Evolutionary conservation across 2,797 vertebrate species (phyloP), one percentile per base, ranked within the genome.

Genomic region (Lithobates pipiens): DNA sequence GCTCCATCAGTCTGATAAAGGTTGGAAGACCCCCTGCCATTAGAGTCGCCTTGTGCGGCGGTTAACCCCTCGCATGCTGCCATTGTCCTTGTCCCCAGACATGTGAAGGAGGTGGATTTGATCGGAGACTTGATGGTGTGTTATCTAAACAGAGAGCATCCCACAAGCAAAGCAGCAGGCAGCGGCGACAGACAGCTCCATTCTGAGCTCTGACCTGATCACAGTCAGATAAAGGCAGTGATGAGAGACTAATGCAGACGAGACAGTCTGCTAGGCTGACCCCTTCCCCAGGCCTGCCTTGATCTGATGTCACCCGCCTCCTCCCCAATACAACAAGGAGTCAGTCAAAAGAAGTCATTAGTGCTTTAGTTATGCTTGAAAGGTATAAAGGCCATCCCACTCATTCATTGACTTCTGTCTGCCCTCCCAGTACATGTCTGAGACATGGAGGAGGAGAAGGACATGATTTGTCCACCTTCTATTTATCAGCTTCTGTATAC

Each of bases 321-420:
- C 85, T 75, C 76, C 85, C 80, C 34, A 36, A 68, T 42, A 77
- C 79, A 80, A 80, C 74, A 77, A 65, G 50, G 73, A 86, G 85
- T 82, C 80, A 78, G 29, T 83, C 75, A 65, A 86, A 77, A 77
- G 85, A 86, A 86, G 34, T 86, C 85, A 86, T 86, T 86, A 82
- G 78, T 65, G 32, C 82, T 76, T 57, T 57, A 61, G 76, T 77
- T 72, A 44, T 80, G 65, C 46, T 75, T 65, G 61, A 42, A 69
- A 78, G 39, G 73, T 82, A 77, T 65, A 71, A 21, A 68, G 57
- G 18, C 77, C 74, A 78, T 86, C 85, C 80, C 80, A 82, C 85
- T 86, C 85, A 86, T 79, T 75, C 85, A 83, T 77, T 86, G 75
- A 73, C 54, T 78, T 34, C 68, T 83, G 67, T 34, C 80, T 61